Percentiles rank a stretch among this genome's conserved stretches.
Conservation (phyloP, 2,888 invertebrate species). For the Harpalus rubripes region DNA sequence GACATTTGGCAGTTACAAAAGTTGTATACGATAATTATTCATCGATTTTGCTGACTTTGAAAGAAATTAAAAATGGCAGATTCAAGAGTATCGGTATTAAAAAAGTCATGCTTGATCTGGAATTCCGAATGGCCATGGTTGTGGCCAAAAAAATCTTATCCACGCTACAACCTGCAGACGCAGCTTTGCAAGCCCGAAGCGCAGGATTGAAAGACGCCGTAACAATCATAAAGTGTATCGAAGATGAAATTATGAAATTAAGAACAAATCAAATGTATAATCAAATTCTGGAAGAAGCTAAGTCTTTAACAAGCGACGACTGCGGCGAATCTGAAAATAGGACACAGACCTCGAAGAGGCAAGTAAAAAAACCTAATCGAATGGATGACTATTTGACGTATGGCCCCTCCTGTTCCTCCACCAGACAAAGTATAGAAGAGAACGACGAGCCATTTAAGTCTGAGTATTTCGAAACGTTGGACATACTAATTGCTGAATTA, state of each 20-base stretch:
- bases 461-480: slow-evolving; percentile 67
- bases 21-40: slow-evolving; percentile 23
- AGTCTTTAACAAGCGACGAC: slow-evolving; percentile 28
- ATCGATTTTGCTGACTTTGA: slow-evolving; percentile 66
- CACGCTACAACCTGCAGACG: slow-evolving; percentile 37
- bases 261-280: slow-evolving; percentile 67
- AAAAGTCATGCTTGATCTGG: slow-evolving; percentile 64
- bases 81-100: slow-evolving; percentile 67
- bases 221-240: slow-evolving; percentile 66
- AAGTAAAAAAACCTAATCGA: slow-evolving; percentile 63
- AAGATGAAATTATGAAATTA: slow-evolving; percentile 60
- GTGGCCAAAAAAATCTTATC: slow-evolving; percentile 24
- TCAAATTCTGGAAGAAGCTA: slow-evolving; percentile 67
- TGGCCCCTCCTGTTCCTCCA: slow-evolving; percentile 61
- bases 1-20: slow-evolving; percentile 37
- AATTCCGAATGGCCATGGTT: slow-evolving; percentile 29
- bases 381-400: slow-evolving; percentile 63
- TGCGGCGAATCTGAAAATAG: slow-evolving; percentile 36
- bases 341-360: slow-evolving; percentile 49
- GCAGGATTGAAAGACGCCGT: slow-evolving; percentile 67
- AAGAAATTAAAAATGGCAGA: slow-evolving; percentile 67
- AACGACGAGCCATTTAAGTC: slow-evolving; percentile 65
- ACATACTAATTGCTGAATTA: slow-evolving; percentile 65
- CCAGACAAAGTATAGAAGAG: slow-evolving; percentile 64
- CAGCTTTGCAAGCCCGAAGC: slow-evolving; percentile 67